phyloP scores from a whole-genome alignment of 2,797 vertebrate species.

The Acrocephalus scirpaceus region DNA sequence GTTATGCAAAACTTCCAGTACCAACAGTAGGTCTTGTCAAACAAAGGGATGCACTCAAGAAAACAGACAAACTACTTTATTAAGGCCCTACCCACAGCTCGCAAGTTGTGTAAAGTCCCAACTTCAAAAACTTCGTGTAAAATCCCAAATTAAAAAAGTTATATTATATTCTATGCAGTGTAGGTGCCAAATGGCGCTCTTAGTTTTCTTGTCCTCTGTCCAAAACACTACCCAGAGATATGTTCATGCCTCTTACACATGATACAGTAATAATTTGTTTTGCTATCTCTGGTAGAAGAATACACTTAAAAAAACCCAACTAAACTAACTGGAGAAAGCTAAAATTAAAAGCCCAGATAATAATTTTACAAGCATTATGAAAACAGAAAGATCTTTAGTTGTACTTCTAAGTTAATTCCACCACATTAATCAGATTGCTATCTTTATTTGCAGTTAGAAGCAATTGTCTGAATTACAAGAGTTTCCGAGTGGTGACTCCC shows the following conservation, averaged over 20 bases:
- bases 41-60: not conserved
- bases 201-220: not conserved
- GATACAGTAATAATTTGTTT: not conserved
- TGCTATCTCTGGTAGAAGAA: not conserved
- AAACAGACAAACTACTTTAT: not conserved
- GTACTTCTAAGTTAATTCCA: not conserved
- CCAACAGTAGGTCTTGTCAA: not conserved
- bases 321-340: not conserved
- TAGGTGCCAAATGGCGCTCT: not conserved
- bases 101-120: not conserved
- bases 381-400: not conserved
- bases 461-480: not conserved
- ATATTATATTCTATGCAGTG: fast-evolving
- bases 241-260: not conserved
- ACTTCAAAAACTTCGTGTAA: not conserved
- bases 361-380: not conserved
- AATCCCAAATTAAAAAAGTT: not conserved
- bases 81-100: not conserved
- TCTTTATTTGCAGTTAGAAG: not conserved
- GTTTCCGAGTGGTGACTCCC: not conserved
- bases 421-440: not conserved
- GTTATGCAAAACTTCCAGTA: not conserved
- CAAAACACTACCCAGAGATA: not conserved
- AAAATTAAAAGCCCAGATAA: not conserved
- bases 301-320: not conserved